Percentiles rank a stretch among this genome's conserved stretches.
These are phyloP conservation scores for Parochlus steinenii DNA, from an alignment of 2,888 invertebrate species.

Conservation along the genomic window DNA sequence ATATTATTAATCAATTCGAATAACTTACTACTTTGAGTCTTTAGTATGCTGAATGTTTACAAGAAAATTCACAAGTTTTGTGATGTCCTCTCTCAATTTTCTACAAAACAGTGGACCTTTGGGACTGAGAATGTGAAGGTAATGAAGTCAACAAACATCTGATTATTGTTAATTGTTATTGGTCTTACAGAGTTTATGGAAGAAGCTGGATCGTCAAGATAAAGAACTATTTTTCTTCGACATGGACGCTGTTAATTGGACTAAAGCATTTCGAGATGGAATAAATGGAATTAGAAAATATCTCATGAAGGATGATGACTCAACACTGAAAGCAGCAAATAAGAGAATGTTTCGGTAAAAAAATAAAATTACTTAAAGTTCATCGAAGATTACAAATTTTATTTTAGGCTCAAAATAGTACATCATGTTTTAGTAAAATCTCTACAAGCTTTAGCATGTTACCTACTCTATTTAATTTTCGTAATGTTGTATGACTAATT, in stretches of 20 bases:
- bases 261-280: neutral
- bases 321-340: neutral
- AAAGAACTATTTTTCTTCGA: neutral
- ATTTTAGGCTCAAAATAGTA: too few relatives aligned
- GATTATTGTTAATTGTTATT: too few relatives aligned
- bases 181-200: neutral
- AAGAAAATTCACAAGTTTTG: neutral
- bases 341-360: neutral
- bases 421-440: too few relatives aligned
- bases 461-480: too few relatives aligned
- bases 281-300: neutral
- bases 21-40: too few relatives aligned
- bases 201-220: neutral
- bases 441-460: too few relatives aligned
- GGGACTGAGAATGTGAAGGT: neutral
- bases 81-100: neutral
- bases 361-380: too few relatives aligned
- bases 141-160: too few relatives aligned
- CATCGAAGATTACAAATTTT: too few relatives aligned
- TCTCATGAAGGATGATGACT: neutral
- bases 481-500: too few relatives aligned
- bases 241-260: neutral
- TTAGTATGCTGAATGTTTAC: neutral
- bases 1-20: too few relatives aligned
- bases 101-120: neutral